phyloP scores from a whole-genome alignment of 2,113 vertebrate genomes.

The Fukomys damarensis region DNA sequence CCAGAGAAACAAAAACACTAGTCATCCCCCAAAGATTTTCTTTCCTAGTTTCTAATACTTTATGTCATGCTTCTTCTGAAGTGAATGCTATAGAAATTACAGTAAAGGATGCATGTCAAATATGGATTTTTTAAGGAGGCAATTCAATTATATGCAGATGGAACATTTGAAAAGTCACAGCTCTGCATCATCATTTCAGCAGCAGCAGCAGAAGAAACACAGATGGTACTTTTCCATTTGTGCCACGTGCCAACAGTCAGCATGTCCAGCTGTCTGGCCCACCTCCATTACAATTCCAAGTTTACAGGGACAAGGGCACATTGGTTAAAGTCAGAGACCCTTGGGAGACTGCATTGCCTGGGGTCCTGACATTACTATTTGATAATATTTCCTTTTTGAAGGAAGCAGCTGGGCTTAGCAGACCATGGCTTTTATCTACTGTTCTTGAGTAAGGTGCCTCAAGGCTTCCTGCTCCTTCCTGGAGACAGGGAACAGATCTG shows the following conservation, averaged over 20 bases:
- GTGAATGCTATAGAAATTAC: conserved; percentile 13
- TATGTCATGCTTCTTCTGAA: neutral
- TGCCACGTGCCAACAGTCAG: neutral
- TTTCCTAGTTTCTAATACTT: conserved; percentile 18
- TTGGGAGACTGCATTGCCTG: neutral
- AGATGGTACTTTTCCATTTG: conserved; percentile 67
- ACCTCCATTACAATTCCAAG: neutral
- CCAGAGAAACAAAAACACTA: neutral
- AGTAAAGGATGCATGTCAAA: conserved; percentile 37
- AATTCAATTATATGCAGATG: conserved; percentile 67
- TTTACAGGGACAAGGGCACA: conserved; percentile 17
- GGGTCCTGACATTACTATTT: neutral
- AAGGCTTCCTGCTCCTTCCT: conserved; percentile 36
- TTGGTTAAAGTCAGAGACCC: conserved; percentile 52
- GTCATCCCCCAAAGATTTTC: neutral
- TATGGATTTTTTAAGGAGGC: conserved; percentile 46
- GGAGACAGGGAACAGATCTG: neutral
- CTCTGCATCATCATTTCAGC: conserved; percentile 49
- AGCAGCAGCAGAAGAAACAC: neutral
- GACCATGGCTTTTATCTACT: conserved; percentile 53
- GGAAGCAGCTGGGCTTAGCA: conserved; percentile 44
- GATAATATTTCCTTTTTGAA: conserved; percentile 46
- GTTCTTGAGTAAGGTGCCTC: neutral
- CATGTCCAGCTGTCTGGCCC: neutral
- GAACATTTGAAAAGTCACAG: conserved; percentile 64